Base-by-base conservation (phyloP, 1,140 invertebrate species). In the Papilio machaon region DNA sequence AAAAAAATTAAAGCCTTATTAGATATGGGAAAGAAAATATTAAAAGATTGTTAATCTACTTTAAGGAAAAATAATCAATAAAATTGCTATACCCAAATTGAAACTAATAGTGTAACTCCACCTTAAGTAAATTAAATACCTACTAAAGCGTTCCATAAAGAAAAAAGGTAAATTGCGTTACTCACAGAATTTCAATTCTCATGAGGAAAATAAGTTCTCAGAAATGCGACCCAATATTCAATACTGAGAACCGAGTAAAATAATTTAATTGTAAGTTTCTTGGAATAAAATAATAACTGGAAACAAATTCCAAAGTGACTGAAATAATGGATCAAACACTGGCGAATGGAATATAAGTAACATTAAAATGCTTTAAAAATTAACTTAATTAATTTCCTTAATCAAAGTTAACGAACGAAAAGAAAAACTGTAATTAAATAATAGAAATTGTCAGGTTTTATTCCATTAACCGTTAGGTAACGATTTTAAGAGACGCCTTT, bases 371-470 rank as follows among this genome's bases (percentile, higher is more conserved):
- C 10, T 10, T 4, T 13, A 11, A 64, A 64, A 23, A 64, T 35
- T 30, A 64, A 70, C 64, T 17, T 38, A 70, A 70, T 70, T 70
- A 70, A 30, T 70, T 70, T 13, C 23, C 30, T 70, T 35, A 70
- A 30, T 70, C 17, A 35, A 11, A 70, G 30, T 70, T 15, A 70
- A 70, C 13, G 11, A 70, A 70, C 11, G 30, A 70, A 70, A 35
- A 70, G 23, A 70, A 70, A 70, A 70, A 70, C 64, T 64, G 60
- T 30, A 23, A 64, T 60, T 60, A 60, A 60, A 19, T 30, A 64
- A 30, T 23, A 11, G 23, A 30, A 64, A 64, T 13, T 9, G 19
- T 11, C 60, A 64, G 10, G 10, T 64, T 64, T 64, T 30, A 30
- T 30, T 30, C 60, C 11, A 64, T 64, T 64, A 64, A 64, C 58